Conservation (phyloP, 2,113 vertebrate genomes). For the Malurus alboscapulatus region DNA sequence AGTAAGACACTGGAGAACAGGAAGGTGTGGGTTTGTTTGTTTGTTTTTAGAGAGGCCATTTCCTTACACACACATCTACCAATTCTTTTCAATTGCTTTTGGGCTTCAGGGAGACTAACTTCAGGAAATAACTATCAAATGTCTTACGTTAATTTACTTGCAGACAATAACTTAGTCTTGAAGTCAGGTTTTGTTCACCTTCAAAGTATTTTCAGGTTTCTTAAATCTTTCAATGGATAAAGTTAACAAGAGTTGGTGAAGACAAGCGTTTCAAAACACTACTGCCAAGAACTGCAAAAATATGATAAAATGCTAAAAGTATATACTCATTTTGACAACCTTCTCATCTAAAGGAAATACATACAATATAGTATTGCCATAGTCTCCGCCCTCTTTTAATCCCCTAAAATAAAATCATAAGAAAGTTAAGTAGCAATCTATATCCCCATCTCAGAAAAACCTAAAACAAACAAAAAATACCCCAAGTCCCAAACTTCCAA, state of each 20-base stretch:
- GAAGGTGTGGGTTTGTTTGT: conserved; percentile 32
- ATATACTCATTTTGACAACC: not conserved
- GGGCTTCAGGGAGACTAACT: not conserved
- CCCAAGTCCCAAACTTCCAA: not conserved
- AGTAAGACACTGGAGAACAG: conserved; percentile 15
- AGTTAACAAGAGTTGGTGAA: not conserved
- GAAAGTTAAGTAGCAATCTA: not conserved
- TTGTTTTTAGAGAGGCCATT: conserved; percentile 19
- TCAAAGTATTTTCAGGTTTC: not conserved
- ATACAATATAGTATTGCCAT: not conserved
- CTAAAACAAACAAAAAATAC: not conserved
- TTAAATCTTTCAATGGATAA: not conserved
- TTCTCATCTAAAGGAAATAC: not conserved
- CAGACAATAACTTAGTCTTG: not conserved
- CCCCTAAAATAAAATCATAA: not conserved
- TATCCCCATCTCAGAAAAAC: rapidly evolving
- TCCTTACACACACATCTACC: not conserved
- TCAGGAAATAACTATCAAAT: conserved; percentile 48
- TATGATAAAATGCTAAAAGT: not conserved
- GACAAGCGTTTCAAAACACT: not conserved
- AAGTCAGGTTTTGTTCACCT: not conserved
- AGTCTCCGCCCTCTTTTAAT: rapidly evolving
- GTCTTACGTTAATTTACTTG: not conserved
- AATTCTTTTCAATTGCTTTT: conserved; percentile 16
- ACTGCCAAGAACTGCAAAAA: not conserved